Percentiles rank a stretch among this genome's conserved stretches.
These are phyloP conservation scores for Muscicapa adusta DNA, from an alignment of 2,113 vertebrate genomes.

Conservation along the genomic window DNA sequence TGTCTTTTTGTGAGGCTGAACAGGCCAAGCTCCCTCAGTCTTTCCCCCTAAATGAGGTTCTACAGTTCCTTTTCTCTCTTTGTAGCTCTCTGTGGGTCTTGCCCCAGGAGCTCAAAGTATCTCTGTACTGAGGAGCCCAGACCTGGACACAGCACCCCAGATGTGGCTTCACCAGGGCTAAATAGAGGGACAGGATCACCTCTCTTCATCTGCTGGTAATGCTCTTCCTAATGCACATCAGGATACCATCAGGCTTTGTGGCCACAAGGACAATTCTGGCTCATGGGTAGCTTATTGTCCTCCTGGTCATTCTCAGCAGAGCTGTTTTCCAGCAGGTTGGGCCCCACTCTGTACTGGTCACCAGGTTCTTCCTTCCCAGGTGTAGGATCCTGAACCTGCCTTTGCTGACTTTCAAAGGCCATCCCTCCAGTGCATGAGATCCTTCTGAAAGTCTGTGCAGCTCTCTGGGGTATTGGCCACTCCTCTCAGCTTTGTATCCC, in stretches of 20 bases:
- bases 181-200: not conserved
- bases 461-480: not conserved
- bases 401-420: not conserved
- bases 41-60: not conserved
- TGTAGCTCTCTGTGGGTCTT: not conserved
- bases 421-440: not conserved
- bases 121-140: not conserved
- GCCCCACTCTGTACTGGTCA: not conserved
- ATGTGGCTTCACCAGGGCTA: not conserved
- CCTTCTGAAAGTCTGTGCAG: not conserved
- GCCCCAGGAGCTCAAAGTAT: not conserved
- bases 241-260: not conserved
- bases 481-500: not conserved
- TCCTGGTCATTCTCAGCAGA: not conserved
- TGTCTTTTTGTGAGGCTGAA: not conserved
- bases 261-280: not conserved
- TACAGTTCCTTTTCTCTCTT: not conserved
- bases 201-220: not conserved
- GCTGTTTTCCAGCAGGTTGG: not conserved
- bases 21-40: not conserved
- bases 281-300: not conserved
- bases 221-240: not conserved
- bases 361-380: not conserved
- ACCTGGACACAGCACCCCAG: not conserved
- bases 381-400: not conserved